Evolutionary conservation across 2,888 invertebrate genomes (phyloP), one percentile per base, ranked within the genome.

Genomic region (Ceramica pisi): DNA sequence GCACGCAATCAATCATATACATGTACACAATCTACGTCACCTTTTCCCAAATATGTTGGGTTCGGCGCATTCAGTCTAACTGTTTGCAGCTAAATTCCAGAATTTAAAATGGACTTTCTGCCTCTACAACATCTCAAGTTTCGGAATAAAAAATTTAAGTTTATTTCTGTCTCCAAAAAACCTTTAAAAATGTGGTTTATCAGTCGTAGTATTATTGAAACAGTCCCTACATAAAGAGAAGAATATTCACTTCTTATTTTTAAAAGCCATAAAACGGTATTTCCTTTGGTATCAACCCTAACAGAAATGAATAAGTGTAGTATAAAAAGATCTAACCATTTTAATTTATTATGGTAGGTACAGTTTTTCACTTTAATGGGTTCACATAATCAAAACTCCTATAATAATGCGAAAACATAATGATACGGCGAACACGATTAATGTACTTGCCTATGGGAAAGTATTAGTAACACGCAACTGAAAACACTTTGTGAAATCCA

Each of bases 381-480:
- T 56, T 50, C 16, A 61, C n/a, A 57, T 71, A 44, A 62, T 23
- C 56, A 23, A 57, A 69, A 62, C 31, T 57, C 14, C 69, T 57
- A 12, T 41, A 55, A 67, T 59, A 67, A 59, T 55, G 46, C 44
- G 9, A 67, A 67, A 41, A 23, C 50, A 23, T 56, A 31, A 61
- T 41, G 19, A 38, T 48, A 61, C 19, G 21, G 48, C 55, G 4
- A 71, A 50, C 14, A 10, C 19, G 44, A 41, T 50, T 61, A 48
- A 59, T 53, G n/a, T 46, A 7, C 16, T 35, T 23, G 53, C 14
- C 23, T 61, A 41, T 14, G 12, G 10, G 31, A 26, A 64, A 69
- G 9, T 63, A 65, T 63, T n/a, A 26, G 9, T 16, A 41, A 23
- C 71, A 65, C 64, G 73, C 71, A 61, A 65, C 23, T 44, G 55